Percentiles rank a stretch among this genome's conserved stretches.
Evolutionary conservation across 2,113 vertebrate genomes (phyloP).

Genomic region (Lucifuga dentata): DNA sequence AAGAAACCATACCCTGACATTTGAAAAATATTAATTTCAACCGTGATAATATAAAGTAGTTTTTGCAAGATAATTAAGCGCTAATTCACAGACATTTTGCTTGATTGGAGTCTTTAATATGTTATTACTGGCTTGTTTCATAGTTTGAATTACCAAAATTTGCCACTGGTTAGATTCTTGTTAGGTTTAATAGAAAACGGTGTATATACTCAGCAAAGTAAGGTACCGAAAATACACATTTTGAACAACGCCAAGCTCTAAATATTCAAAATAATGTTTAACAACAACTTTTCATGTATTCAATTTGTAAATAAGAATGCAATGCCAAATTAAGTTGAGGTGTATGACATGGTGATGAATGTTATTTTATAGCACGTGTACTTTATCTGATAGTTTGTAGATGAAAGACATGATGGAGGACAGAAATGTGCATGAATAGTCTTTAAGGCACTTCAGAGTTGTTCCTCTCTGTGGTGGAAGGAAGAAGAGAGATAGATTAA

Average conservation of each 20-base stretch:
- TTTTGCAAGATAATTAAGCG: too few relatives aligned
- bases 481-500: slow-evolving; percentile 27
- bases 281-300: not conserved
- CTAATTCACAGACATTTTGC: slow-evolving; percentile 2
- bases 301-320: not conserved
- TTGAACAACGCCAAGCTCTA: too few relatives aligned
- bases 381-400: not conserved
- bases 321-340: not conserved
- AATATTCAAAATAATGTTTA: too few relatives aligned
- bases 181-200: too few relatives aligned
- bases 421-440: slow-evolving; percentile 13
- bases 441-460: slow-evolving; percentile 3
- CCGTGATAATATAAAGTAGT: slow-evolving; percentile 20
- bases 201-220: too few relatives aligned
- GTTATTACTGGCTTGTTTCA: not conserved
- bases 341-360: not conserved
- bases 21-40: slow-evolving; percentile 37
- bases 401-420: slow-evolving; percentile 8
- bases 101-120: slow-evolving; percentile 11
- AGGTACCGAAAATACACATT: too few relatives aligned
- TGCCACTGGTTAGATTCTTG: too few relatives aligned
- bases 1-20: slow-evolving; percentile 27
- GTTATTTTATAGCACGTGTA: not conserved
- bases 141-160: too few relatives aligned
- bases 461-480: not conserved